Conservation (phyloP, 2,888 invertebrate genomes). For the Allygus modestus region DNA sequence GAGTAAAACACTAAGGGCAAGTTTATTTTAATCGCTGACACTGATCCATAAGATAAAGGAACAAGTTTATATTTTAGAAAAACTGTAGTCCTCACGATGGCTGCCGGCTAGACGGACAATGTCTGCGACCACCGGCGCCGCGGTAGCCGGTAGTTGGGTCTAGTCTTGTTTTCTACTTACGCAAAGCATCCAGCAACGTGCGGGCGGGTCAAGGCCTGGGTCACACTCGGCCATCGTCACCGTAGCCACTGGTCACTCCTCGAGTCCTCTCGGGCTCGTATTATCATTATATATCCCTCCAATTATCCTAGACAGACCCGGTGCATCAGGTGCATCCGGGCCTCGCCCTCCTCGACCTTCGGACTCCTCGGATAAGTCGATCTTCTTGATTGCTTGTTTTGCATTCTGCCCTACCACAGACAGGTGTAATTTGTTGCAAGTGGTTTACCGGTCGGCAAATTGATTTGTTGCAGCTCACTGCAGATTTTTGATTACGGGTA, state of each 20-base stretch:
- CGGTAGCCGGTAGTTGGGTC: not conserved
- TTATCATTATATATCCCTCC: not conserved
- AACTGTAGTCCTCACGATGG: too few relatives aligned
- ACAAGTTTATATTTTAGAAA: too few relatives aligned
- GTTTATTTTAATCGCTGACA: too few relatives aligned
- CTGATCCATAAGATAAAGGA: too few relatives aligned
- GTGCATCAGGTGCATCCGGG: slow-evolving; percentile 20
- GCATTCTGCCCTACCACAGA: not conserved
- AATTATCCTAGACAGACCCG: not conserved
- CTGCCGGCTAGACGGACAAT: too few relatives aligned
- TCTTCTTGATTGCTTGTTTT: not conserved
- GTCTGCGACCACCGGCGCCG: too few relatives aligned
- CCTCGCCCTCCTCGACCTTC: not conserved
- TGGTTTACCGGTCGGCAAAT: slow-evolving; percentile 18
- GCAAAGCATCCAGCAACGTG: not conserved
- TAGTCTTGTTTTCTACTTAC: slow-evolving; percentile 28
- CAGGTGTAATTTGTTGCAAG: slow-evolving; percentile 11
- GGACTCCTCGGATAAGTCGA: not conserved
- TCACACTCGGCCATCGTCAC: not conserved
- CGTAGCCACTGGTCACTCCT: not conserved
- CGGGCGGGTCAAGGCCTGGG: slow-evolving; percentile 29
- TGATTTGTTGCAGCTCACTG: slow-evolving; percentile 22
- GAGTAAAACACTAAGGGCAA: too few relatives aligned
- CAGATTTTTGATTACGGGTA: not conserved
- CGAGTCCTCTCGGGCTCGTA: not conserved